phyloP scores from a whole-genome alignment of 2,113 vertebrate genomes.

The Corythoichthys intestinalis region DNA sequence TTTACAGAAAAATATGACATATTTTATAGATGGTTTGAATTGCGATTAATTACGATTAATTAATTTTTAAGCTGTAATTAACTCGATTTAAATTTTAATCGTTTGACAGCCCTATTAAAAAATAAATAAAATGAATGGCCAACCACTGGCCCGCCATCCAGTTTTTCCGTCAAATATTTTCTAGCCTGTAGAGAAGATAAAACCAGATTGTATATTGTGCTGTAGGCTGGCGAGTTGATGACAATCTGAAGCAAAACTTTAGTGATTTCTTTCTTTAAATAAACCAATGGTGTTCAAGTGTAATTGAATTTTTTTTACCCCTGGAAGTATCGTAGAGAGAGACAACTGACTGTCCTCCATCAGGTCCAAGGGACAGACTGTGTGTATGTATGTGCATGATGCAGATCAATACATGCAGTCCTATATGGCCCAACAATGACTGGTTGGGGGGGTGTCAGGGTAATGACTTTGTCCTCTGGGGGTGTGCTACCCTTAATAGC shows the following conservation, averaged over 20 bases:
- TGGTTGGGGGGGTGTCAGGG: conserved; percentile 17
- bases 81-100: too few relatives aligned
- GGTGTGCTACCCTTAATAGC: conserved; percentile 27
- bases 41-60: too few relatives aligned
- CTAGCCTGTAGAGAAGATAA: neutral
- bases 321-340: neutral
- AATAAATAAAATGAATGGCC: neutral
- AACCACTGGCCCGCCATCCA: neutral
- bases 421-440: conserved; percentile 16
- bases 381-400: conserved; percentile 4
- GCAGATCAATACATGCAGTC: conserved; percentile 41
- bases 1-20: too few relatives aligned
- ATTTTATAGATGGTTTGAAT: too few relatives aligned
- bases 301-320: neutral
- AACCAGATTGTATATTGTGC: neutral
- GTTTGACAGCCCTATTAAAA: neutral
- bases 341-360: neutral
- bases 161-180: neutral
- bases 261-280: neutral
- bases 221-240: neutral
- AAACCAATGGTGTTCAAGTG: neutral
- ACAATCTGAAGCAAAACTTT: neutral
- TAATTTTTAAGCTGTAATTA: too few relatives aligned
- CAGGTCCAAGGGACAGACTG: neutral
- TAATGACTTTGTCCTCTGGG: conserved; percentile 55